phyloP scores from a whole-genome alignment of 2,888 invertebrate species.

The Hydraecia micacea region DNA sequence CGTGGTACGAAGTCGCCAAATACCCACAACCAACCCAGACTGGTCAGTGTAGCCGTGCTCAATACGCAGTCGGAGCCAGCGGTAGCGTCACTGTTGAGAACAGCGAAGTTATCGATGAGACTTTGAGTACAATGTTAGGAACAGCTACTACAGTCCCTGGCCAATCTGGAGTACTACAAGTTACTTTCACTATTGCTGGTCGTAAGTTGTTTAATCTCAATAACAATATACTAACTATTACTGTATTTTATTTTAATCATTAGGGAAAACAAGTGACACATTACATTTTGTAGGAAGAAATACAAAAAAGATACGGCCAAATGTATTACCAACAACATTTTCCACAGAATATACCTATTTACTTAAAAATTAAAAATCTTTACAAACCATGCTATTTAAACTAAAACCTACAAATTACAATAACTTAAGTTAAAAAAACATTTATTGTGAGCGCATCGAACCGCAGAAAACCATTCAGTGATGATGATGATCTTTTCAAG shows the following conservation, averaged over 20 bases:
- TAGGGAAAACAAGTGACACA: background rate
- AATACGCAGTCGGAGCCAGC: slow-evolving; percentile 77
- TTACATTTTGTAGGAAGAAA: background rate
- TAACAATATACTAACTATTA: background rate
- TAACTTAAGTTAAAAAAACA: background rate
- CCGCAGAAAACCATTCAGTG: no score
- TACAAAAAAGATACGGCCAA: no score
- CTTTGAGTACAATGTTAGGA: slow-evolving; percentile 86
- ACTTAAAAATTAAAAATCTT: no score
- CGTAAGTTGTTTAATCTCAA: slow-evolving; percentile 74
- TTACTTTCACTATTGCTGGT: slow-evolving; percentile 88
- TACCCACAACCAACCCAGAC: slow-evolving; percentile 91
- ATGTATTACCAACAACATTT: no score
- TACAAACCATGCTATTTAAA: no score
- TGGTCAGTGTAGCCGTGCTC: slow-evolving; percentile 91
- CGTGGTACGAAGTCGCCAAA: slow-evolving; percentile 92
- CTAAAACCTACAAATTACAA: no score
- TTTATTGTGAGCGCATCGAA: no score
- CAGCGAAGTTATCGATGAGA: slow-evolving; percentile 81
- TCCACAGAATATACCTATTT: no score
- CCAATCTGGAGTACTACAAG: slow-evolving; percentile 88
- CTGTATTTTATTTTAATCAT: background rate
- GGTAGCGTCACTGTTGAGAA: slow-evolving; percentile 71
- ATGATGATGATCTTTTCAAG: background rate
- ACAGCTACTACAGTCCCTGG: slow-evolving; percentile 81